Base-by-base conservation (phyloP, 2,888 invertebrate species). In the Drosophila sordidula region DNA sequence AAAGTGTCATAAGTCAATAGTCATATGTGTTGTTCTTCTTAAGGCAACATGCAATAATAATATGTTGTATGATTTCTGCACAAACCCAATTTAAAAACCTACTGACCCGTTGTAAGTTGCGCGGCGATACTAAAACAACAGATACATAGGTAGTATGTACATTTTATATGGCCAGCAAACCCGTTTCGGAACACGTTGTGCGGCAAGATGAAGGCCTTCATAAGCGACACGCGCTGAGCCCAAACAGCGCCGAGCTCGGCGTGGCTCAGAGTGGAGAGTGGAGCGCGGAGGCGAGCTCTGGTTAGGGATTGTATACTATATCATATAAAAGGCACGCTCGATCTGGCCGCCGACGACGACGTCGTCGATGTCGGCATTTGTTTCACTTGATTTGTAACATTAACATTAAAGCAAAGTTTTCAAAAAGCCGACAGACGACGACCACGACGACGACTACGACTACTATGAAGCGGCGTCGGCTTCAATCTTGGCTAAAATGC, bases 151-250 rank as follows among this genome's bases (percentile, higher is more conserved):
- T 62, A 64, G 66, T 75, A 51, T 62, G 67, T 68, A 75, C 57
- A 54, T 63, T 71, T 47, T 56, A 56, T 71, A 71, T 69, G 80
- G 76, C 74, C 69, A 74, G 58, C 51, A 86, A 85, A 85, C 85
- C 70, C 76, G 85, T 85, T 85, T 78, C 62, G 78, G 70, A 84
- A 86, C 84, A 84, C 80, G 80, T 86, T 82, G 72, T 72, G 80
- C 86, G 84, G 85, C 82, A 71, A 84, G 84, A 84, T 86, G 84
- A 82, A 85, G 85, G 83, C 78, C 85, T 82, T 75, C 70, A 64
- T 49, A 52, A 63, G 69, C 70, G 82, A 81, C 83, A 84, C 83
- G 82, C 80, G 83, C 82, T 82, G 76, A 66, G 68, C 68, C 44
- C 74, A 72, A 73, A 62, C 68, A 47, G 50, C 45, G 56, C 44